Evolutionary conservation across 2,113 vertebrate species (phyloP), one percentile per base, ranked within the genome.

Genomic region (Ivindomyrus marchei): DNA sequence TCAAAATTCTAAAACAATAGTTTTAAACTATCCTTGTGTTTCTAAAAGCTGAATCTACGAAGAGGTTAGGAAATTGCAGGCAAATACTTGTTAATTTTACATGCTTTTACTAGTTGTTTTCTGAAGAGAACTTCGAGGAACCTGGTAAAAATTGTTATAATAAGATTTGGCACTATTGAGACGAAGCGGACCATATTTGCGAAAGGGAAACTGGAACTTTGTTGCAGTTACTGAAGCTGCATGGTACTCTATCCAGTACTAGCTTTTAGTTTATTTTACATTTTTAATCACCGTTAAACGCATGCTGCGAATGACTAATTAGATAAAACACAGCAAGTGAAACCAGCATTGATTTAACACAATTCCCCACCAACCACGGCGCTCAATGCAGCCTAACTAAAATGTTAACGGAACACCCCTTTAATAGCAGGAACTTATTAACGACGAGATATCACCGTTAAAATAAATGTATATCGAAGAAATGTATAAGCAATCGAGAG

Each of bases 261-360:
- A 39, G 74, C 36, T 80, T 80, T 80, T 7, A 27, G 6, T 42
- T 39, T 80, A 74, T 74, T 74, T 74, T 74, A 80, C 39, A 17
- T 80, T 80, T 77, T 80, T 80, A 39, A 80, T 80, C 74, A 80
- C 74, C 36, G 36, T 80, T 80, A 80, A 80, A 42, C 74, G 36
- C 74, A 36, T 80, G 74, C 36, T 7, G 74, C 74, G 74, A 80
- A 80, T 80, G 74, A 42, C 74, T 80, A 80, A 80, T 80, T 80
- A 80, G 74, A 80, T 85, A 85, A 47, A 45, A 49, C 83, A 85
- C 83, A 85, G 83, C 83, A 85, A 85, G 42, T 45, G 83, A 85
- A 45, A 85, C 21, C 83, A 45, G 83, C 83, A 24, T 21, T 24
- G 83, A 85, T 85, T 46, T 24, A 85, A 47, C 83, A 83, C 77